Evolutionary conservation across 2,797 vertebrate species (phyloP), one percentile per base, ranked within the genome.

Genomic region (Gobionotothen gibberifrons): DNA sequence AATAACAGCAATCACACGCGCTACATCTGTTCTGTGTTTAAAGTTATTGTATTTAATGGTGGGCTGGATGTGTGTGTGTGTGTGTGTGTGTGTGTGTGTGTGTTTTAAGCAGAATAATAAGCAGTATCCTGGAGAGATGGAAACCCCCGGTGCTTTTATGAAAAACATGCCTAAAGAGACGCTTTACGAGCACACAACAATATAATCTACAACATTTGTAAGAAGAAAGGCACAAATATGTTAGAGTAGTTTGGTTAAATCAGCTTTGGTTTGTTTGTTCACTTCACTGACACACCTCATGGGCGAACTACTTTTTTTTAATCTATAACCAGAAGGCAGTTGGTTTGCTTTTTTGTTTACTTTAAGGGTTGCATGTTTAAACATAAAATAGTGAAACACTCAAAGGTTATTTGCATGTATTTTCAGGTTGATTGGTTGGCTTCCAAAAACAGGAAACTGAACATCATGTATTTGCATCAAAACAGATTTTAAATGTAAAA

Each of bases 1-100:
- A 57, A 51, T 32, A 26, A 56, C 67, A 78, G 43, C 55, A 64
- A n/a, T 47, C 42, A 55, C 65, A 72, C 14, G 47, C 62, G 42
- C 0, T 46, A 15, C 76, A 75, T 74, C 55, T 84, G 82, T 61
- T 79, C 26, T 11, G 16, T 51, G 43, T 48, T 56, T 26, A 59
- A n/a, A 52, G 15, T 15, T 32, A 42, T 40, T 71, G 46, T 47
- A 17, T n/a, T 16, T 48, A 17, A 17, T 16, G 56, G 32, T 62
- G 14, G 39, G 17, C 55, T 19, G 22, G 29, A 48, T 29, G 16
- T 43, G 16, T 36, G 48, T n/a, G n/a, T n/a, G n/a, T n/a, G n/a
- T n/a, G n/a, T n/a, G n/a, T n/a, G n/a, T n/a, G n/a, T n/a, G n/a
- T n/a, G n/a, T n/a, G n/a, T n/a, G n/a, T n/a, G n/a, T n/a, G 56